A percentile compares a stretch with the other conserved stretches of the same genome.
Conservation (phyloP, 2,888 invertebrate genomes). For the Pomacea canaliculata region DNA sequence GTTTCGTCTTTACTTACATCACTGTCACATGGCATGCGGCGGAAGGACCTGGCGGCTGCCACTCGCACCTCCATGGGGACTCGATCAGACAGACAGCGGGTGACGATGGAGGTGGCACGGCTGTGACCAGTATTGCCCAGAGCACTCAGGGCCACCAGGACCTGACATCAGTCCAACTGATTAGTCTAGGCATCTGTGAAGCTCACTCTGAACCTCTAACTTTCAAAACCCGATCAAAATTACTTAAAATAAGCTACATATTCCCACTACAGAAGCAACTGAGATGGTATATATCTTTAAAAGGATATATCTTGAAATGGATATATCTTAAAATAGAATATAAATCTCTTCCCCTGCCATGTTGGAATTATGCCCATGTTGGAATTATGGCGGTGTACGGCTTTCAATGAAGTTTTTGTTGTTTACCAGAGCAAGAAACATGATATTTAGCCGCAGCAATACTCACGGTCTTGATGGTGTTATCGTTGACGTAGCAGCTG, state of each 20-base stretch:
- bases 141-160: constrained; percentile 84
- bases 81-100: constrained; percentile 70
- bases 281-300: too few species aligned
- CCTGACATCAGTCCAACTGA: constrained; percentile 17
- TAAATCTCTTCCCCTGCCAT: too few species aligned
- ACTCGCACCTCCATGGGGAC: constrained; percentile 81
- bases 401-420: too few species aligned
- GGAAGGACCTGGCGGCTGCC: constrained; percentile 84
- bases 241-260: too few species aligned
- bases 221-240: too few species aligned
- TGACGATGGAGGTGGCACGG: constrained; percentile 44
- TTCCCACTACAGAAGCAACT: too few species aligned
- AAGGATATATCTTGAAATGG: too few species aligned
- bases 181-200: neutral
- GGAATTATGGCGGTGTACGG: too few species aligned
- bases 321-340: too few species aligned
- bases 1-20: constrained; percentile 51
- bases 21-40: constrained; percentile 78
- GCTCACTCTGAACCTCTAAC: neutral
- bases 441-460: too few species aligned
- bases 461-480: constrained; percentile 66
- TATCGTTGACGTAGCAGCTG: constrained; percentile 42
- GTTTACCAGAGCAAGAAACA: too few species aligned
- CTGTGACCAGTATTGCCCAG: constrained; percentile 90
- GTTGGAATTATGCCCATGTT: too few species aligned